Evolutionary conservation across 2,888 invertebrate genomes (phyloP), one percentile per base, ranked within the genome.

Genomic region (Luperina nickerlii): DNA sequence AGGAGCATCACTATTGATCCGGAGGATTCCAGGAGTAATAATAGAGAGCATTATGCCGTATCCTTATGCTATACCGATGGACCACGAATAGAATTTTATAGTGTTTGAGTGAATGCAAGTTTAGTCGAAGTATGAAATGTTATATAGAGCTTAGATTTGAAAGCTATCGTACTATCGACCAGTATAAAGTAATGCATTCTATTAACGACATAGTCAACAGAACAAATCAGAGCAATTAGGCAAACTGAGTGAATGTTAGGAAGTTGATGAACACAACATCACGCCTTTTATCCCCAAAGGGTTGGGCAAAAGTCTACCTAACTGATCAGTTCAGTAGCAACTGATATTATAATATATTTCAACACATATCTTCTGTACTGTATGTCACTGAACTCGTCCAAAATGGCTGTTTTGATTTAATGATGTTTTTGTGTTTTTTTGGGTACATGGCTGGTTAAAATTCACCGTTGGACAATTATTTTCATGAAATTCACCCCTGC

Each of bases 1-100:
- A 83, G 81, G 78, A 70, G 86, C 85, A 86, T 82, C 77, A 80
- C 80, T 89, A 92, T 92, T 89, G 92, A 93, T 92, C 90, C 78
- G 13, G 27, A 62, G 79, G 72, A 81, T 79, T 80, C 87, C 81
- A 67, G 73, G 76, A 72, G 80, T 89, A 88, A 79, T 89, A 88
- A 89, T 89, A 86, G 88, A 74, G 57, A 66, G 51, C 78, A 83
- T 82, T 76, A 89, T 80, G 74, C 48, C 27, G 20, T 42, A 54
- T 76, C 75, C 84, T 51, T 88, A 88, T 83, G 83, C 89, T 60
- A 62, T 38, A 38, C 15, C 45, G 60, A 73, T 72, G 76, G 83
- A 54, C 82, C 32, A 57, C 38, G 13, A 66, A 66, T 72, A 62
- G 38, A 70, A 54, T 79, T 62, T 65, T 72, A 71, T 45, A 15